Evolutionary conservation across 2,888 invertebrate genomes (phyloP), one percentile per base, ranked within the genome.

Genomic region (Drosophila limbata): DNA sequence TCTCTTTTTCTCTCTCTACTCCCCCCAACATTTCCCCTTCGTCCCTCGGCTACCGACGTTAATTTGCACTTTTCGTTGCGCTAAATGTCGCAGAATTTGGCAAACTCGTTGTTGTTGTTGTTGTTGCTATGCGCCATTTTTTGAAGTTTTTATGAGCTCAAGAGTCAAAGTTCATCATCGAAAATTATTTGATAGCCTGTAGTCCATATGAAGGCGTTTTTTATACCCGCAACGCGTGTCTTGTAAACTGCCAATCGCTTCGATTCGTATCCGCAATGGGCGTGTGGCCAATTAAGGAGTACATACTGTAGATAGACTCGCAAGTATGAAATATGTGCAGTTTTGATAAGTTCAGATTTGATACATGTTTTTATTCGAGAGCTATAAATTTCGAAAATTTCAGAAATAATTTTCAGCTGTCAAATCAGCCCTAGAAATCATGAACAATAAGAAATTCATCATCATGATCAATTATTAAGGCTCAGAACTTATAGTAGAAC

Each of bases 121-220:
- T 28, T 59, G 48, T 69, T 56, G 53, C 21, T 59, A 48, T 67
- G 59, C 51, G 67, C 57, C 51, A 75, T 69, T 85, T 85, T 57
- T 53, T 82, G 88, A 88, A 88, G 84, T 86, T 84, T 90, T 90
- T 89, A 90, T 90, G 84, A 80, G 86, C 78, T 19, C 61, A 72
- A 45, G 61, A 81, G 80, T 83, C 84, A 90, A 77, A 89, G 90
- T 79, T 90, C 82, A 86, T 21, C 66, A 44, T 55, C 51, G 66
- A 73, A 86, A 83, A 88, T 81, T 70, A 76, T 73, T 60, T 75
- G 79, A 86, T 76, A 70, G 57, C 57, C 52, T 52, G 52, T 51
- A 67, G 59, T 51, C 50, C 45, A 62, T 17, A 19, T 63, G 73
- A 47, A 60, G 86, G 74, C 63, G 83, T 60, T 63, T 45, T 3